These are phyloP conservation scores for Ciconia boyciana DNA, from an alignment of 2,113 vertebrate species.

Conservation along the genomic window DNA sequence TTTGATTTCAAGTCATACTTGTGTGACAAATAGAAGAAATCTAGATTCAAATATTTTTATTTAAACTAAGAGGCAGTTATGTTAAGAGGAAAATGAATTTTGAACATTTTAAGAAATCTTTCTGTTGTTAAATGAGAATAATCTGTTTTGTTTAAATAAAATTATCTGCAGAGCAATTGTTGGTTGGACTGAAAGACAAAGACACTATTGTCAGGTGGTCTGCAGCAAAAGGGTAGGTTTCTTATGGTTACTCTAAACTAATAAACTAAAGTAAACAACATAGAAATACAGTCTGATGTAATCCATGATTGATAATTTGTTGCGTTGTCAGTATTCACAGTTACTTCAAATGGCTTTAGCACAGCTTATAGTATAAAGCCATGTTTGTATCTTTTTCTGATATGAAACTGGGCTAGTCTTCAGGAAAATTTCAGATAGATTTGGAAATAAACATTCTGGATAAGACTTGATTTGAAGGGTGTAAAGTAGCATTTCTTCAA, in stretches of 20 bases:
- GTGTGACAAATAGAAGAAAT: neutral
- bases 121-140: neutral
- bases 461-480: neutral
- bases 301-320: neutral
- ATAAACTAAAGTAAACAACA: neutral
- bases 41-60: neutral
- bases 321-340: neutral
- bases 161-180: slow-evolving; percentile 83
- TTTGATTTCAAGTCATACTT: neutral
- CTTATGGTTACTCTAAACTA: neutral
- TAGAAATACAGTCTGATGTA: neutral
- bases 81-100: neutral
- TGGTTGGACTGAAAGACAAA: slow-evolving; percentile 93
- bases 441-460: neutral
- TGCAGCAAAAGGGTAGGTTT: slow-evolving; percentile 92
- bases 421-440: neutral
- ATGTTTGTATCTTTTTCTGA: neutral
- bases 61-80: neutral
- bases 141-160: neutral
- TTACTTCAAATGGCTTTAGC: neutral
- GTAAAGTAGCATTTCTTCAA: neutral
- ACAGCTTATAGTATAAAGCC: neutral
- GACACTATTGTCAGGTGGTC: slow-evolving; percentile 97
- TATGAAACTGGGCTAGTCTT: neutral
- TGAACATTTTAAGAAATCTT: neutral